Base-by-base conservation (phyloP, 2,888 invertebrate species). In the Ormyrus thymus region DNA sequence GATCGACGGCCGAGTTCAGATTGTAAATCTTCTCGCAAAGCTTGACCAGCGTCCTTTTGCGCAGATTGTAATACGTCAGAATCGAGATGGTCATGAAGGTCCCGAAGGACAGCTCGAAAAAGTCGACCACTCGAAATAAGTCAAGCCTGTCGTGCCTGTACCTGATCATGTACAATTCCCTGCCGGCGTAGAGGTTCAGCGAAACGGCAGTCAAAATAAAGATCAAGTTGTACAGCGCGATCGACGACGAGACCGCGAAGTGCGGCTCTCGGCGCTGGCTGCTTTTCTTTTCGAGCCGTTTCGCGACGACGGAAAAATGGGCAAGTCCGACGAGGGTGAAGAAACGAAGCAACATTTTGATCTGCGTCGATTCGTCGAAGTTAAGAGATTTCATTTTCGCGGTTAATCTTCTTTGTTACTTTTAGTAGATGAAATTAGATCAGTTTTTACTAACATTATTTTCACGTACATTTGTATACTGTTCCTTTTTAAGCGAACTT, bases 281-380 rank as follows among this genome's bases (percentile, higher is more conserved):
- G 11, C 55, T 51, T 8, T 29, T 15, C 5, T 64, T 51, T 46
- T 11, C 43, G 1, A 7, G 1, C 48, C 50, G 50, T 55, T 48
- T 66, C 6, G 5, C 7, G 7, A 48, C 50, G 5, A 56, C 1
- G 7, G 56, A 51, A 58, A 75, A 64, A 0, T 74, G 45, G 1
- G 70, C 45, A 0, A 79, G 46, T 8, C 78, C 78, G 13, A 79
- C 69, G 7, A 79, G 1, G 11, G 15, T 70, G 15, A 79, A 74
- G n/a, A 79, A 11, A 3, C n/a, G 8, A 10, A 78, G n/a, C 50
- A 77, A 69, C 6, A 76, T 6, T 56, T 70, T 69, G 5, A 76
- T 50, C 46, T 48, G 70, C 13, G 48, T 62, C 45, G 58, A 3
- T 1, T 65, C 10, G 6, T 58, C 10, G 1, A 62, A 15, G 4